A percentile compares a stretch with the other conserved stretches of the same genome.
Conservation (phyloP, 2,797 vertebrate species). For the Hydrocynus forskahlii region DNA sequence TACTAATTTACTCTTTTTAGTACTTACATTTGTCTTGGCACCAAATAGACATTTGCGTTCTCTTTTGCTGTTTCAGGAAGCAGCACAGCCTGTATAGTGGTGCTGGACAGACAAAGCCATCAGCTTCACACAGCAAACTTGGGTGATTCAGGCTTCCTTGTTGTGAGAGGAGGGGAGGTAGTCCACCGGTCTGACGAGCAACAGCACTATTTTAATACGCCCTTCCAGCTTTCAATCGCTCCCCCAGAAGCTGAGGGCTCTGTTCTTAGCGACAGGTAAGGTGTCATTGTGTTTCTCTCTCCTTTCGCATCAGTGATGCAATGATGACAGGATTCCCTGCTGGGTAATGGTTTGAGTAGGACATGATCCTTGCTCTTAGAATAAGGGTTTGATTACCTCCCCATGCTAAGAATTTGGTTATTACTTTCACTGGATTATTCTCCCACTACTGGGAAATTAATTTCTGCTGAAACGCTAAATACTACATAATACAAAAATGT, state of each 20-base stretch:
- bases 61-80: constrained; percentile 79
- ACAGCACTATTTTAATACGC: constrained; percentile 99
- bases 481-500: neutral
- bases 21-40: neutral
- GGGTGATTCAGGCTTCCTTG: constrained; percentile 95
- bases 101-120: constrained; percentile 93
- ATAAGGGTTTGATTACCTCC: constrained; percentile 22
- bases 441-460: constrained; percentile 6
- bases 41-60: neutral
- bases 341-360: constrained; percentile 18
- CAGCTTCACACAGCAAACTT: constrained; percentile 94
- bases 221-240: constrained; percentile 96
- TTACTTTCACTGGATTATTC: constrained; percentile 29
- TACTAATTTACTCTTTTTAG: neutral
- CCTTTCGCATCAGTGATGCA: neutral
- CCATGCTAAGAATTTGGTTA: constrained; percentile 26
- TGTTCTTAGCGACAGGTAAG: constrained; percentile 95
- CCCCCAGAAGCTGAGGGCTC: constrained; percentile 93
- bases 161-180: constrained; percentile 94
- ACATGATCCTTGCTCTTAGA: constrained; percentile 29
- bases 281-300: neutral
- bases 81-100: constrained; percentile 96
- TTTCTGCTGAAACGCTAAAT: constrained; percentile 1
- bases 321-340: neutral
- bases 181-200: constrained; percentile 98